Percentiles rank a stretch among this genome's conserved stretches.
These are phyloP conservation scores for Epinotia ramella DNA, from an alignment of 2,888 invertebrate genomes.

Conservation along the genomic window DNA sequence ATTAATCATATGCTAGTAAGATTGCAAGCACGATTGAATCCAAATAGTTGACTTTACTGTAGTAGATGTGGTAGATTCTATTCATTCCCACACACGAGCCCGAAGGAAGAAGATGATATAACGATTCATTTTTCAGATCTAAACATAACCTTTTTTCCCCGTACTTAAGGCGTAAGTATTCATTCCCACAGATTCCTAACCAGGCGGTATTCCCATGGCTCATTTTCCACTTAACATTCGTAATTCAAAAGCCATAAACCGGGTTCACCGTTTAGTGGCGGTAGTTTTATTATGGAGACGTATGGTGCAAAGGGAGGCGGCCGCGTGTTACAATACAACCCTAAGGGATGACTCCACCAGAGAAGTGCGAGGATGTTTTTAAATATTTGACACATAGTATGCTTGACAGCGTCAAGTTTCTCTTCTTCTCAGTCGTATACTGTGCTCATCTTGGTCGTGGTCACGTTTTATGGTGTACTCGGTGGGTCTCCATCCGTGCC, in stretches of 20 bases:
- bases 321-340: conserved; percentile 49
- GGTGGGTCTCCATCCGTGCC: too few species aligned
- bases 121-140: conserved; percentile 49
- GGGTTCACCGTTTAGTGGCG: conserved; percentile 55
- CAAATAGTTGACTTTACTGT: conserved; percentile 53
- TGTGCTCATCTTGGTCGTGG: too few species aligned
- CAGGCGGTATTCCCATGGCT: conserved; percentile 68
- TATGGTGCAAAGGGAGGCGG: conserved; percentile 53
- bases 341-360: too few species aligned
- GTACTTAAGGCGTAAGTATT: conserved; percentile 7
- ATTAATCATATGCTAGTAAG: background rate
- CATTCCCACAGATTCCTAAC: conserved; percentile 49
- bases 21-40: conserved; percentile 37
- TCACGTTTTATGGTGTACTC: too few species aligned
- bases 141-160: conserved; percentile 10
- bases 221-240: conserved; percentile 73
- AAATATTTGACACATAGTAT: too few species aligned
- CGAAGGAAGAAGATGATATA: background rate
- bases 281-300: conserved; percentile 45
- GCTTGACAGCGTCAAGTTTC: too few species aligned
- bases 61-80: conserved; percentile 57
- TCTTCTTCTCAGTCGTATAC: too few species aligned
- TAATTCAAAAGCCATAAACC: conserved; percentile 72
- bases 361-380: too few species aligned
- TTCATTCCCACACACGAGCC: conserved; percentile 47